Base-by-base conservation (phyloP, 2,113 vertebrate species). In the Lethenteron reissneri region DNA sequence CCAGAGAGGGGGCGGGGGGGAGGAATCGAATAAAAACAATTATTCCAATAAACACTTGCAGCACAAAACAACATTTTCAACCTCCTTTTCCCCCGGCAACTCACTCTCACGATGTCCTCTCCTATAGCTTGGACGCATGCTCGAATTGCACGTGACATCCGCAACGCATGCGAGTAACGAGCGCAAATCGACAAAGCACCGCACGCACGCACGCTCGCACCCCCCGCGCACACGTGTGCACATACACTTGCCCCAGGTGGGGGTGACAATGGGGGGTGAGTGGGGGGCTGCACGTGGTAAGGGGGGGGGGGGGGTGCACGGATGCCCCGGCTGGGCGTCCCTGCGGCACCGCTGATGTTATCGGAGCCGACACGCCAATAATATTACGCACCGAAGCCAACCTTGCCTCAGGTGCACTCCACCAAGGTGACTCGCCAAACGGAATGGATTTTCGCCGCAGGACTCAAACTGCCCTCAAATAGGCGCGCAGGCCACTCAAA, bases 351-450 rank as follows among this genome's bases (percentile, higher is more conserved):
- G 64, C 64, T 68, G 64, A n/a, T n/a, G n/a, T 21, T 21, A 68
- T 68, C 25, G n/a, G 11, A 68, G n/a, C n/a, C 25, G 64, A 68
- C 64, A 25, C 10, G 64, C 10, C 25, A 68, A 68, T 68, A 25
- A 68, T 68, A 25, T 21, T 21, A 25, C 10, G 64, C 64, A 68
- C 64, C n/a, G 64, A 68, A 10, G 9, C n/a, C 64, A 68, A 68
- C 64, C 64, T 68, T 68, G 64, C 64, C 64, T n/a, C 64, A 68
- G 64, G 11, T 68, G 64, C 25, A 10, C 64, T 11, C 64, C 64
- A 3, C 8, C n/a, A 68, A 68, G 64, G 64, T 68, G 10, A 68
- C n/a, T 68, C 64, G 64, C n/a, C n/a, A 68, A 68, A 25, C 10
- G 64, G n/a, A 68, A 11, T 21, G 64, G 64, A 68, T 68, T 68